Evolutionary conservation across 2,113 vertebrate species (phyloP), one percentile per base, ranked within the genome.

Genomic region (Chascanopsetta lugubris): DNA sequence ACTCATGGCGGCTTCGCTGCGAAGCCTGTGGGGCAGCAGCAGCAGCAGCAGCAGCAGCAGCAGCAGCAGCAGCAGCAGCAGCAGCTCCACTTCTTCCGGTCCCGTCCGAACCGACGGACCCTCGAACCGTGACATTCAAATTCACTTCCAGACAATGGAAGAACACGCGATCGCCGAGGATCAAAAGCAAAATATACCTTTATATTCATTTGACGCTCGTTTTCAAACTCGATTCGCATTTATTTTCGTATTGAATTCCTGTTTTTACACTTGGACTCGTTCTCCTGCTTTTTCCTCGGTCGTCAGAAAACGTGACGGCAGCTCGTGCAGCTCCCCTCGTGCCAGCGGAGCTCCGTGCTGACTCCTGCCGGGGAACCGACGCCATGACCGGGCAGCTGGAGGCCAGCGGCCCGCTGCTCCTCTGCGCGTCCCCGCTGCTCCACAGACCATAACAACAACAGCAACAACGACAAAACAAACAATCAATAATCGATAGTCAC

Each of bases 1-100:
- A 80, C 91, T 92, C 89, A 93, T 93, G 93, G 93, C 93, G 92
- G 92, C 92, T 80, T 82, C 63, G 86, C 90, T 75, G 89, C 87
- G 90, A 77, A 82, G 88, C 83, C 90, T 73, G 34, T 86, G 75
- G 91, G 92, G 90, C 72, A 87, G 82, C 79, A 77, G 80, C 73
- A 51, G 59, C 60, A n/a, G n/a, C n/a, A n/a, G n/a, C n/a, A n/a
- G n/a, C n/a, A n/a, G n/a, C n/a, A n/a, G n/a, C n/a, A n/a, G n/a
- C n/a, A n/a, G 90, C 72, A 87, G 82, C 79, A 77, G 80, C 73
- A 51, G 59, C 60, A n/a, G n/a, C n/a, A n/a, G n/a, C n/a, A n/a
- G n/a, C n/a, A n/a, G n/a, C n/a, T n/a, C n/a, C n/a, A n/a, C n/a
- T n/a, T 15, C 12, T 5, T 38, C 12, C 34, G n/a, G n/a, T 38